phyloP scores from a whole-genome alignment of 2,797 vertebrate genomes.

The Malacoraja senta region DNA sequence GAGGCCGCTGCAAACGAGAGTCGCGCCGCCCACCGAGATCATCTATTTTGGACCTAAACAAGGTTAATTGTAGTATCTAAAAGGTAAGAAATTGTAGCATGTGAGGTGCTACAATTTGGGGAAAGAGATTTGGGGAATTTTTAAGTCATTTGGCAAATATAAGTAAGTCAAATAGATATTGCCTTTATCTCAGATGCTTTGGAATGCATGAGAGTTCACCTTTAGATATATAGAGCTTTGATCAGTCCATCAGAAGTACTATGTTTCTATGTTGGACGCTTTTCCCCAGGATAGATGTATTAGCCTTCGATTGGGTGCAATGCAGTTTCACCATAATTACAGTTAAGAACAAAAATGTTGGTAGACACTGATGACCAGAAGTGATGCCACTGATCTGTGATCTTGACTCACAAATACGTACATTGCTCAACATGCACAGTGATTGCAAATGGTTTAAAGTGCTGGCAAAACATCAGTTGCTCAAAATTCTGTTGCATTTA shows the following conservation, averaged over 20 bases:
- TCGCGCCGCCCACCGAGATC: too few species aligned
- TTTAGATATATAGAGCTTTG: background rate
- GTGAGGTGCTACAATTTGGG: too few species aligned
- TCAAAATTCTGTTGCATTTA: too few species aligned
- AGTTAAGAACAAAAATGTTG: too few species aligned
- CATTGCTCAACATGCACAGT: too few species aligned
- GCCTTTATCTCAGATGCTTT: background rate
- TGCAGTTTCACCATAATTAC: background rate
- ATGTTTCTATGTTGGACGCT: background rate
- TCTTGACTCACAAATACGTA: too few species aligned
- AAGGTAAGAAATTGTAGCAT: background rate
- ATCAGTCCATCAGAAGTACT: background rate
- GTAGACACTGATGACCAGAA: too few species aligned
- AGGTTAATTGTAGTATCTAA: background rate
- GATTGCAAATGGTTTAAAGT: too few species aligned
- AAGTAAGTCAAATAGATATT: background rate
- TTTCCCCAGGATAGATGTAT: background rate
- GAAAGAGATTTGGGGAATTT: background rate
- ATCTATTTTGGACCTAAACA: background rate
- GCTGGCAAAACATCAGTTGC: too few species aligned
- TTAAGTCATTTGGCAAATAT: background rate
- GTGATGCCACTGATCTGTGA: too few species aligned
- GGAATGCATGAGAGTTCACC: background rate
- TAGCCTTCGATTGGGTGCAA: background rate
- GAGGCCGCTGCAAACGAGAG: too few species aligned